A percentile compares a stretch with the other conserved stretches of the same genome.
phyloP scores from a whole-genome alignment of 2,113 vertebrate genomes.

The Notothenia coriiceps region DNA sequence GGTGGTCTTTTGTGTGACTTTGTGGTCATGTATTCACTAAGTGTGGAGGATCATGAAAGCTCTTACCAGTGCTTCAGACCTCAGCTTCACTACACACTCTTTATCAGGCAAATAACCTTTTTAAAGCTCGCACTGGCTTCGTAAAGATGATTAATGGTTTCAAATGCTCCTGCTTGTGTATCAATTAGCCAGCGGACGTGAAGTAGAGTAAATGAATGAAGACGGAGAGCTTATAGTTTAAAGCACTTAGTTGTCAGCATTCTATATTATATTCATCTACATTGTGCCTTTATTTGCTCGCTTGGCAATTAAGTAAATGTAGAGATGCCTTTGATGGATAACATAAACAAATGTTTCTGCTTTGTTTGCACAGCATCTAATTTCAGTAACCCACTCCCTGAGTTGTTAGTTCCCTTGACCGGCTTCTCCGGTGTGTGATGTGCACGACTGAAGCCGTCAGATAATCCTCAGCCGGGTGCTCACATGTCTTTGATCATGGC shows the following conservation, averaged over 20 bases:
- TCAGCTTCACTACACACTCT: constrained; percentile 40
- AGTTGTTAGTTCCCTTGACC: constrained; percentile 25
- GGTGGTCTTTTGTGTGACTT: not conserved
- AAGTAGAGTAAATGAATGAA: constrained; percentile 13
- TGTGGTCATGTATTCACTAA: not conserved
- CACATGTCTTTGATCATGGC: constrained; percentile 51
- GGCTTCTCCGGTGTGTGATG: constrained; percentile 10
- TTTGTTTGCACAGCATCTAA: constrained; percentile 23
- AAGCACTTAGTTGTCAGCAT: constrained; percentile 10
- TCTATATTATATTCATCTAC: not conserved
- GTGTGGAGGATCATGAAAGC: constrained; percentile 22
- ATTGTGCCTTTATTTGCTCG: not conserved
- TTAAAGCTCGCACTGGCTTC: constrained; percentile 34
- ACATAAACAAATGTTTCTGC: constrained; percentile 1
- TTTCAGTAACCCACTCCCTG: not conserved
- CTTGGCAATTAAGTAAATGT: constrained; percentile 9
- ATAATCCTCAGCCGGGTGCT: constrained; percentile 13
- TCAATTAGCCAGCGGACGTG: constrained; percentile 39
- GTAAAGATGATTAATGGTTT: constrained; percentile 60
- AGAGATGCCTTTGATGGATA: constrained; percentile 23
- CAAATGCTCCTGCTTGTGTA: constrained; percentile 42
- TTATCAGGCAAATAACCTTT: constrained; percentile 52
- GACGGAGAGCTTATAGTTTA: not conserved
- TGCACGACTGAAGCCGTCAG: not conserved
- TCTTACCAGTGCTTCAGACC: constrained; percentile 12